Base-by-base conservation (phyloP, 2,113 vertebrate species). In the Sardina pilchardus region DNA sequence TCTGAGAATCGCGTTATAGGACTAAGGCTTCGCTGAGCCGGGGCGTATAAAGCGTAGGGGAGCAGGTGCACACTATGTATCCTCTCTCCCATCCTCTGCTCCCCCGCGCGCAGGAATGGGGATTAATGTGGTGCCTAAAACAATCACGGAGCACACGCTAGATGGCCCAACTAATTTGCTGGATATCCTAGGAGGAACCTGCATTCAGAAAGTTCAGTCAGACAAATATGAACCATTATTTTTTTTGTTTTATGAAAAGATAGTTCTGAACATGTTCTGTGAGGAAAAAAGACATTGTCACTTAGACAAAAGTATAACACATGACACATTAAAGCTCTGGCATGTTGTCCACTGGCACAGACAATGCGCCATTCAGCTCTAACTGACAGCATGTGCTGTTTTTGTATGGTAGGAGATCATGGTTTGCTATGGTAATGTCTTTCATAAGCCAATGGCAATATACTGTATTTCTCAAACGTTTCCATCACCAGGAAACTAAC, bases 51-150 rank as follows among this genome's bases (percentile, higher is more conserved):
- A 17, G 39, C 63, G 21, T 0, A 56, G 16, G 24, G 19, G 36
- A 83, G 45, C 14, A 86, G 43, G 82, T 83, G 67, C 8, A n/a
- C 71, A 81, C 71, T 78, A 36, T 39, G 12, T 16, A 4, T 78
- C 2, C 14, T 36, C 71, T 34, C 53, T 59, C 53, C 19, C 53
- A 59, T 4, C 4, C 19, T 59, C 53, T 59, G 21, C 21, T 59
- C 21, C 21, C 39, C 39, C n/a, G n/a, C n/a, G 21, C 53, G 7
- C 53, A 6, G 53, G 4, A 59, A 24, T 59, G 6, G 4, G 19
- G 53, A 59, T 59, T 24, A 21, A 59, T 53, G 53, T 21, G 19
- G 21, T 59, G 53, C 19, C 53, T 59, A 21, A 21, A 59, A 59
- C 53, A 59, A 59, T 59, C 53, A 59, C 4, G 4, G 50, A 59